These are phyloP conservation scores for Leucoma salicis DNA, from an alignment of 2,888 invertebrate species.

Conservation along the genomic window DNA sequence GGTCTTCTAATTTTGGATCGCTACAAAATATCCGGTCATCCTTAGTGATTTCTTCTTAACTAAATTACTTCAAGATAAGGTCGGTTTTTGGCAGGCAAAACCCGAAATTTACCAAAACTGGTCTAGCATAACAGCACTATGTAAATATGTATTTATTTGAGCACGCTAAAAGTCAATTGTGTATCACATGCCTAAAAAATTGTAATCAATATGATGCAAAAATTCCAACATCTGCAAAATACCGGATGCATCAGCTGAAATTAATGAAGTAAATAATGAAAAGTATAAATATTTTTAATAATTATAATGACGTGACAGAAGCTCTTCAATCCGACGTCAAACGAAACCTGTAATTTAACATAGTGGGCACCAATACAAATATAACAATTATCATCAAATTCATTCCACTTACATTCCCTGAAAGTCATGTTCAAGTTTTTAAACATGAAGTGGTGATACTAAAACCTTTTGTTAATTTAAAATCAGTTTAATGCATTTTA, in stretches of 20 bases:
- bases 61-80: background rate
- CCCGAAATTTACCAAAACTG: background rate
- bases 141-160: background rate
- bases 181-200: background rate
- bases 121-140: slow-evolving; percentile 12
- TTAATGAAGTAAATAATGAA: slow-evolving; percentile 65
- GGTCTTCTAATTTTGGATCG: slow-evolving; percentile 86
- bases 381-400: slow-evolving; percentile 66
- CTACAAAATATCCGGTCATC: slow-evolving; percentile 75
- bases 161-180: background rate
- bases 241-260: slow-evolving; percentile 76
- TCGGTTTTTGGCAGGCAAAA: background rate
- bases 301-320: slow-evolving; percentile 70
- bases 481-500: slow-evolving; percentile 67
- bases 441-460: slow-evolving; percentile 75
- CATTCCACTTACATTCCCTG: slow-evolving; percentile 80
- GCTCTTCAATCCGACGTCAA: slow-evolving; percentile 75
- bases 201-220: slow-evolving; percentile 22
- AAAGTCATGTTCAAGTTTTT: slow-evolving; percentile 65
- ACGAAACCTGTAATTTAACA: slow-evolving; percentile 69
- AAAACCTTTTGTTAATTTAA: slow-evolving; percentile 72
- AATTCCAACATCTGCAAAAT: slow-evolving; percentile 76
- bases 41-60: slow-evolving; percentile 44
- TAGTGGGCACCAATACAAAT: slow-evolving; percentile 61
- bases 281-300: slow-evolving; percentile 50